These are phyloP conservation scores for Equus quagga DNA, from an alignment of 2,113 vertebrate genomes.

Conservation along the genomic window DNA sequence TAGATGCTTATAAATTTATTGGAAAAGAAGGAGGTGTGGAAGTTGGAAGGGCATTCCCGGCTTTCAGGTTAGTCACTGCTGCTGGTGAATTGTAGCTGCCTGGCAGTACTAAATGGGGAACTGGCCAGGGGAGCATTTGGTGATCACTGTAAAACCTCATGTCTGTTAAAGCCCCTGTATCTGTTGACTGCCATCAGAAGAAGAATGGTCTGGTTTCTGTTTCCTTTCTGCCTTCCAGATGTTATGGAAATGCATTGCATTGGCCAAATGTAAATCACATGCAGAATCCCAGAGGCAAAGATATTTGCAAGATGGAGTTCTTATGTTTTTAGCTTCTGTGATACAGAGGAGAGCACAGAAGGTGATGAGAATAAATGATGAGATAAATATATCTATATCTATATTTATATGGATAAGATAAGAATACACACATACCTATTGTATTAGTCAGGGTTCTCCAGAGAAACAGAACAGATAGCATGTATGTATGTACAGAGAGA, in stretches of 20 bases:
- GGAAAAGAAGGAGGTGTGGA: neutral
- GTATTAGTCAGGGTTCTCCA: neutral
- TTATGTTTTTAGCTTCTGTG: neutral
- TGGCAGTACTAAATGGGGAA: neutral
- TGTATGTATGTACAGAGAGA: neutral
- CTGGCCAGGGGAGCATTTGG: neutral
- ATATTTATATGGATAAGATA: neutral
- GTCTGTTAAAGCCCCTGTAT: neutral
- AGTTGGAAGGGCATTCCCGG: neutral
- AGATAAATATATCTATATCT: neutral
- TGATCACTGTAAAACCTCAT: neutral
- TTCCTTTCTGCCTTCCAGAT: neutral
- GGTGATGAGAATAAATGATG: neutral
- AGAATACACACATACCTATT: neutral
- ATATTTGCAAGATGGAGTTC: neutral
- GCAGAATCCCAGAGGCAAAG: neutral
- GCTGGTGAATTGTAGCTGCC: neutral
- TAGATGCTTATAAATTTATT: neutral
- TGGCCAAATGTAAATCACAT: neutral
- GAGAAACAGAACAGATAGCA: neutral
- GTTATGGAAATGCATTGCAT: neutral
- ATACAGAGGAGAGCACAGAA: neutral
- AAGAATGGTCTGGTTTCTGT: neutral
- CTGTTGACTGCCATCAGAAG: neutral
- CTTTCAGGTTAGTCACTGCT: neutral